Evolutionary conservation across 92 coral and sea anemone genomes (phyloP).

Genomic region (Metridium senile): DNA sequence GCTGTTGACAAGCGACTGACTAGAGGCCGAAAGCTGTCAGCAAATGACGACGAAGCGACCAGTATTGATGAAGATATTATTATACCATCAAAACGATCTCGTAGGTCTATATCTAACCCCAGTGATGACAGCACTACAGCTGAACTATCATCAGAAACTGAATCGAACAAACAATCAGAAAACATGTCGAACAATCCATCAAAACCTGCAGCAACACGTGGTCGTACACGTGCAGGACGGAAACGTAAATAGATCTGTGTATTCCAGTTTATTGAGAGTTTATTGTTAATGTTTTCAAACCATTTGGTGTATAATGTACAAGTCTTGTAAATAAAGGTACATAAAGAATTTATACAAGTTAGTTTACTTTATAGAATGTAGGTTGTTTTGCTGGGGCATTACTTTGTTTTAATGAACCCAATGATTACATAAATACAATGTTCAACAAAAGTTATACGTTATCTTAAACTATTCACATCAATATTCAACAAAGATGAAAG

Average conservation of each 20-base stretch:
- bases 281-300: neutral
- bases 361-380: no score
- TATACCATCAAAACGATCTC: neutral
- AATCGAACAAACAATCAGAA: neutral
- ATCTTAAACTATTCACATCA: no score
- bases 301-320: no score
- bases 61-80: neutral
- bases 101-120: neutral
- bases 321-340: no score
- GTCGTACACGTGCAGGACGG: neutral
- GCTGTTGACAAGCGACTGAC: constrained; percentile 4
- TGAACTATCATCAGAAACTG: neutral
- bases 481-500: no score
- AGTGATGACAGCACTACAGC: neutral
- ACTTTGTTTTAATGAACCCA: no score
- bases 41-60: neutral
- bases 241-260: constrained; percentile 2
- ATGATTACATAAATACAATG: no score
- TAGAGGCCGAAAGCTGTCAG: constrained; percentile 3
- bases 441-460: no score
- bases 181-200: neutral
- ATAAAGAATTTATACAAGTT: no score
- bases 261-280: no score
- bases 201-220: neutral
- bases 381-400: no score